Base-by-base conservation (phyloP, 2,113 vertebrate species). In the Ochotona curzoniae region DNA sequence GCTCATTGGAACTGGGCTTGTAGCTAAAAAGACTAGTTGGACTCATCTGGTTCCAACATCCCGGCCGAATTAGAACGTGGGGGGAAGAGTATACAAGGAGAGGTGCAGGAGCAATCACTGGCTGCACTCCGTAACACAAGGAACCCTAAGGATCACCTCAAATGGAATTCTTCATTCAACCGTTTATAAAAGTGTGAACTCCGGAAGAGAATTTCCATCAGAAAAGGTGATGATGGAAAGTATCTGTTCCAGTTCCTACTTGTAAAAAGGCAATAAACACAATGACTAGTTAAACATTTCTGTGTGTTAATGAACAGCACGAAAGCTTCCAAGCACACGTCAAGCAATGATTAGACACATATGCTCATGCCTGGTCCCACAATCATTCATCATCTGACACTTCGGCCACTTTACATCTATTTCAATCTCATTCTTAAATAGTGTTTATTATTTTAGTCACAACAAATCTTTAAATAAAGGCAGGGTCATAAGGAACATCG, bases 381-480 rank as follows among this genome's bases (percentile, higher is more conserved):
- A 49, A 8, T 82, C 74, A 54, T 76, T 73, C 38, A 78, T 66
- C 13, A 86, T 61, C 66, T 51, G 63, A 66, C 38, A 18, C 75
- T 91, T 61, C 26, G 80, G 32, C 61, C 76, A 87, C 61, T 83
- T 83, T 51, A 93, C 4, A 73, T 13, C 32, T 28, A 71, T 94
- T 89, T 51, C 21, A 75, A 57, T 90, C 84, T 91, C 60, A 54
- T 54, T 92, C 63, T 89, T 71, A 88, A 83, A 75, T 87, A 61
- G 15, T 83, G n/a, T 60, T 94, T 83, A 21, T 20, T 84, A 57
- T 80, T 81, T 51, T 49, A 83, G 35, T 38, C 63, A 84, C 28
- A 66, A 54, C 15, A 30, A 38, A 82, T 32, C 44, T 87, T 93
- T 67, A 87, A 74, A 87, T 44, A 90, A 94, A 94, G 51, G 92